Evolutionary conservation across 2,113 vertebrate genomes (phyloP).

Genomic region (Eurystomus gularis): DNA sequence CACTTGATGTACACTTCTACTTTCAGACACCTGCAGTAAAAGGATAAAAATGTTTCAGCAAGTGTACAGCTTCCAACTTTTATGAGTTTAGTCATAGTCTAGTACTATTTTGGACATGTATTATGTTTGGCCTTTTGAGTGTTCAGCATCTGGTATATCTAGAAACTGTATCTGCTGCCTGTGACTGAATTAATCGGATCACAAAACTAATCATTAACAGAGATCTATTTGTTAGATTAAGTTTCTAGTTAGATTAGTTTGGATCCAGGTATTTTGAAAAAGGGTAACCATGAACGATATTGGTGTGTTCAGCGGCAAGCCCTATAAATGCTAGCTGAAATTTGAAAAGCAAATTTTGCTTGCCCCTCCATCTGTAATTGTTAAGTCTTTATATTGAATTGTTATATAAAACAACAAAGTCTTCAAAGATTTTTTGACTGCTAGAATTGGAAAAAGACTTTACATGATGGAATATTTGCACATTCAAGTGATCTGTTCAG

Average conservation of each 20-base stretch:
- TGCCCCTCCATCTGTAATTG: background rate
- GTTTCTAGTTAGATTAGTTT: background rate
- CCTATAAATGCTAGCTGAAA: background rate
- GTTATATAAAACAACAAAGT: background rate
- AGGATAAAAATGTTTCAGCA: background rate
- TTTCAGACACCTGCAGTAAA: background rate
- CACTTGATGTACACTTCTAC: background rate
- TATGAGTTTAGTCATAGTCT: background rate
- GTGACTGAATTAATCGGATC: background rate
- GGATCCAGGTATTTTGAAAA: background rate
- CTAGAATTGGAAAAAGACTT: background rate
- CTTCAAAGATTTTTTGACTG: background rate
- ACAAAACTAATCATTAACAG: background rate
- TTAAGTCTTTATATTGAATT: background rate
- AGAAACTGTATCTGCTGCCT: background rate
- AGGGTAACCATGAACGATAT: background rate
- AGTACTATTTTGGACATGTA: background rate
- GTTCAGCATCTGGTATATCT: background rate
- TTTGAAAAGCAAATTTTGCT: background rate
- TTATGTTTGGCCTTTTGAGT: background rate
- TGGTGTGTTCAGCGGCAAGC: background rate
- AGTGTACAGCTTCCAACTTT: background rate
- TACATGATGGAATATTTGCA: background rate
- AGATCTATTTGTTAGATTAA: background rate
- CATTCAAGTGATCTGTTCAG: background rate